Evolutionary conservation across 1,140 invertebrate genomes (phyloP), one percentile per base, ranked within the genome.

Genomic region (Goniozus legneri): DNA sequence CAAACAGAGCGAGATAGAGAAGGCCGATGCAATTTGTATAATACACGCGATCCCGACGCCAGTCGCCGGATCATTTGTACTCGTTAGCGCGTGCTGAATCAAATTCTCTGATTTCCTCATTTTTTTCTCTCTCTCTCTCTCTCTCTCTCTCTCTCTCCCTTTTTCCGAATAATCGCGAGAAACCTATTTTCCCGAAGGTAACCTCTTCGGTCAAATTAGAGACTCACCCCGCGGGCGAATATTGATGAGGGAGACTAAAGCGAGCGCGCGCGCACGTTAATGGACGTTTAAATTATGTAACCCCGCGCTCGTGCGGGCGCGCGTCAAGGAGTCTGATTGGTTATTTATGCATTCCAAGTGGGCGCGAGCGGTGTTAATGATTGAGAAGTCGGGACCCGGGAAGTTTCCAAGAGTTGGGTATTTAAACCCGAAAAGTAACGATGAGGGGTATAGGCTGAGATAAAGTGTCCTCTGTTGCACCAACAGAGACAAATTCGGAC

Each of bases 251-350:
- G 49, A n/a, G n/a, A 56, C 57, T 56, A 60, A 48, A 42, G 44
- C 36, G 50, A 31, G 45, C 22, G 48, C 55, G 44, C 36, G 50
- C 31, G 45, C 22, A 50, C 55, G 56, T 43, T 69, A 69, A 69
- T 69, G 61, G 64, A 67, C 53, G 56, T 63, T 64, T 65, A 52
- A 67, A 69, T 69, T 69, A 69, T 69, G 59, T 61, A 67, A 64
- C 54, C 40, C 48, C 51, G 33, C 50, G 27, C 31, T 47, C 20
- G 19, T 47, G 49, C 51, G 33, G 47, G 27, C 31, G 42, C 20
- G 19, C 48, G 49, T 54, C 46, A 43, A 39, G 30, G 37, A 40
- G 52, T n/a, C 54, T 64, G 67, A 69, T 69, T 64, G 63, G 59
- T 69, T 65, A 69, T 69, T 69, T 67, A 69, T 64, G 63, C 63